These are phyloP conservation scores for Brachionus calyciflorus DNA, from an alignment of 1,140 invertebrate species.

Conservation along the genomic window DNA sequence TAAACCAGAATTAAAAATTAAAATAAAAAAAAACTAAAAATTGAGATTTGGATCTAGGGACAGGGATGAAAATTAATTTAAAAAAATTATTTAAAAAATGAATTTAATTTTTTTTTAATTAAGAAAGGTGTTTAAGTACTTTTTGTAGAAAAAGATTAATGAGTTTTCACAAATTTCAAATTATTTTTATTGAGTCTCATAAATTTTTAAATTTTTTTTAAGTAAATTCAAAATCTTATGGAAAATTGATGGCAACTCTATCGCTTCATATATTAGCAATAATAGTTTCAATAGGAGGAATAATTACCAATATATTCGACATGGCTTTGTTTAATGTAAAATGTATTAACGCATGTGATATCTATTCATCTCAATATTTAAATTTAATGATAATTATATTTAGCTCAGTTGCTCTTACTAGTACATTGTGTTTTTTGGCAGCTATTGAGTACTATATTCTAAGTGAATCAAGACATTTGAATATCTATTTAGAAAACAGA, in stretches of 20 bases:
- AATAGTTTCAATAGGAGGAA: not conserved
- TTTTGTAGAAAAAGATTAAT: too few relatives aligned
- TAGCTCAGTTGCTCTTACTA: not conserved
- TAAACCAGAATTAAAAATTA: too few relatives aligned
- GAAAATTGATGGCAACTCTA: not conserved
- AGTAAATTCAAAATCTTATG: not conserved
- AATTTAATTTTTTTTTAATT: too few relatives aligned
- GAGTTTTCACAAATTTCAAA: too few relatives aligned
- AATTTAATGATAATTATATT: constrained; percentile 39
- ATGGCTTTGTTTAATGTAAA: constrained; percentile 19
- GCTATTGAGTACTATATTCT: not conserved
- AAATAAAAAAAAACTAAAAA: too few relatives aligned
- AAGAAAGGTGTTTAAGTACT: too few relatives aligned
- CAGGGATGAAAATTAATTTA: too few relatives aligned
- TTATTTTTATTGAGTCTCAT: too few relatives aligned
- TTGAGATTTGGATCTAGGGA: too few relatives aligned
- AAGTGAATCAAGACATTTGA: not conserved
- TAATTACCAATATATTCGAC: constrained; percentile 27
- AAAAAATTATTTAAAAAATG: too few relatives aligned
- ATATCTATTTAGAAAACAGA: constrained; percentile 17
- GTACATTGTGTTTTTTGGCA: not conserved
- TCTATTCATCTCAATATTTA: constrained; percentile 30
- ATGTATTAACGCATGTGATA: constrained; percentile 26
- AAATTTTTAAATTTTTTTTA: constrained; percentile 1
- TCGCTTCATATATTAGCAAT: not conserved